phyloP scores from a whole-genome alignment of 2,888 invertebrate species.

The Acanthopleura granulata region DNA sequence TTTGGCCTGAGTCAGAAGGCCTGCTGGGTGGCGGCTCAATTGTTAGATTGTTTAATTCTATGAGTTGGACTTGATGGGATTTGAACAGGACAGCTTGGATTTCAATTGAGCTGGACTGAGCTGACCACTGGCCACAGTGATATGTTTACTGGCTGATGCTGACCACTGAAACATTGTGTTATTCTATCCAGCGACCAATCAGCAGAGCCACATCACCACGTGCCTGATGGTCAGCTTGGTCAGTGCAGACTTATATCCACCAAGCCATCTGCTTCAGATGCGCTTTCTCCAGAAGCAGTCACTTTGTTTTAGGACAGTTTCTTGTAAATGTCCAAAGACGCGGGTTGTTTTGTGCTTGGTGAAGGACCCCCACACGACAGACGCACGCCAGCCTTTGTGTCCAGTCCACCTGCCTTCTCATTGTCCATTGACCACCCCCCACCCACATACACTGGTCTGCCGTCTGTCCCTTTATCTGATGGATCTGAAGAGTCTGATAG shows the following conservation, averaged over 20 bases:
- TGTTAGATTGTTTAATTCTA: constrained; percentile 10
- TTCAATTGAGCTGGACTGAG: neutral
- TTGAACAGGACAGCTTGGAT: constrained; percentile 12
- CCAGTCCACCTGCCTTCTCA: neutral
- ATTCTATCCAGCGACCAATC: constrained; percentile 17
- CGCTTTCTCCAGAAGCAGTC: neutral
- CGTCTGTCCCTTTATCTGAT: neutral
- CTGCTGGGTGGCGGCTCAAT: neutral
- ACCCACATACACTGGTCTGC: constrained; percentile 1
- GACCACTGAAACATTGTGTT: constrained; percentile 4
- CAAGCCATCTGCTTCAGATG: neutral
- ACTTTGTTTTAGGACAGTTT: constrained; percentile 2
- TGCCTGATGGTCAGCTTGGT: neutral
- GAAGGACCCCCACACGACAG: neutral
- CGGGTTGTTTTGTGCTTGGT: neutral
- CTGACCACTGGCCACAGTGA: constrained; percentile 9
- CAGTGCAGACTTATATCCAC: neutral
- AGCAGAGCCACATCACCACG: neutral
- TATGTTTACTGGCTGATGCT: constrained; percentile 11
- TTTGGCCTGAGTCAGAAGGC: neutral
- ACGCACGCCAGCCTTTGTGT: neutral
- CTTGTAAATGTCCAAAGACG: neutral
- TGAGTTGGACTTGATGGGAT: neutral
- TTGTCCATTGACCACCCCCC: neutral
- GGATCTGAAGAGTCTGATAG: neutral